Evolutionary conservation across 2,888 invertebrate genomes (phyloP).

Genomic region (Trachelus stipa): DNA sequence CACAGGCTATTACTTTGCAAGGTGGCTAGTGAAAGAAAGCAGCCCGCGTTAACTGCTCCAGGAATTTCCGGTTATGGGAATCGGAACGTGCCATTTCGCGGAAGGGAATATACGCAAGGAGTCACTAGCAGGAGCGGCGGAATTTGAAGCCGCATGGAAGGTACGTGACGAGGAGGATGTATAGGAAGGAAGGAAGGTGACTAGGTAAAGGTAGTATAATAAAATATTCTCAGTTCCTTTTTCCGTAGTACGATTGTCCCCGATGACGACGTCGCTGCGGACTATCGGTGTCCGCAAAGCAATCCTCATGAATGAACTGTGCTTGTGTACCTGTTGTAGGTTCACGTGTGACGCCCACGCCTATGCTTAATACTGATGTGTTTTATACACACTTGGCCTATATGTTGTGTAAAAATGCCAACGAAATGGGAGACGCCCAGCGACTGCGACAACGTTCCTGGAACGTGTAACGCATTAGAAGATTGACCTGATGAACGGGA

Average conservation of each 20-base stretch:
- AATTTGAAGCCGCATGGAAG: neutral
- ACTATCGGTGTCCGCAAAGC: neutral
- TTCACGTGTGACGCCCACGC: neutral
- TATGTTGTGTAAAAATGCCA: neutral
- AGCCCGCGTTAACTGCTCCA: neutral
- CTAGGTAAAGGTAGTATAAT: neutral
- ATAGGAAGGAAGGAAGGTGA: neutral
- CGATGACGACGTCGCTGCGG: neutral
- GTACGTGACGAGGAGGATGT: neutral
- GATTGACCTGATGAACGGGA: slow-evolving; percentile 1
- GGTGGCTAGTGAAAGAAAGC: neutral
- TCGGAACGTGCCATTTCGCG: neutral
- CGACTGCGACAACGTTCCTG: slow-evolving; percentile 7
- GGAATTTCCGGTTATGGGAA: neutral
- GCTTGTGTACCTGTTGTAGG: neutral
- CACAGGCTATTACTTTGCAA: neutral
- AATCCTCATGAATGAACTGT: neutral
- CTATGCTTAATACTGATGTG: neutral
- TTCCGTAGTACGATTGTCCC: neutral
- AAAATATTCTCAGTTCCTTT: neutral
- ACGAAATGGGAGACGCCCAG: neutral
- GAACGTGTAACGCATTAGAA: neutral
- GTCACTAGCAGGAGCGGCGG: neutral
- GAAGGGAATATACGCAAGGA: neutral
- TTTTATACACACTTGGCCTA: neutral